Evolutionary conservation across 2,797 vertebrate species (phyloP), one percentile per base, ranked within the genome.

Genomic region (Notoglanidium macrostoma): DNA sequence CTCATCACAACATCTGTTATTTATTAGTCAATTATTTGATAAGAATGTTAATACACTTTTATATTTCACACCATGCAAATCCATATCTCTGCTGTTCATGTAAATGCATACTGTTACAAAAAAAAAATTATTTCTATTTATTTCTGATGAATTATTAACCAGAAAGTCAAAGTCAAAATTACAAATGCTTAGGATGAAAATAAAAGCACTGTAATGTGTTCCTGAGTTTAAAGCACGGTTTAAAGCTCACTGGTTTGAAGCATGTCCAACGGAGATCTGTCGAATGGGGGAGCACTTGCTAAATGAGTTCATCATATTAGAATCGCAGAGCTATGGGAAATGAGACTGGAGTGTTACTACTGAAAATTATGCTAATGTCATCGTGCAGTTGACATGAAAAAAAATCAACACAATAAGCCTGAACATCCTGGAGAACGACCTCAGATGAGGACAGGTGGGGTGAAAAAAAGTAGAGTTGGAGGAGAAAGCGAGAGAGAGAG

Each of bases 21-120:
- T 96, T 96, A 96, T 95, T 95, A 96, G 95, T 92, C 95, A 94
- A 95, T 96, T 95, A 96, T 95, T 94, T 96, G 96, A 96, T 96
- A 96, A 96, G 95, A 93, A 93, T 91, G 95, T 93, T 95, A 95
- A 80, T 87, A 87, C 79, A 89, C 85, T 90, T 93, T 91, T 89
- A 92, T 89, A 89, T 87, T 78, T 76, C 85, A 63, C 87, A 54
- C 86, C 74, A 87, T 86, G 85, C 87, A 86, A 74, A 86, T 85
- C 12, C 57, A 68, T 49, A 89, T 84, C 65, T 67, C 40, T 86
- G 49, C 68, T 35, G 17, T 88, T 86, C n/a, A 8, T 40, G 29
- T 77, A 77, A 82, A 85, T 32, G 57, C 51, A 57, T 32, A 51
- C 32, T 1, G 46, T 77, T 65, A 7, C 46, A 26, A 70, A 54